A percentile compares a stretch with the other conserved stretches of the same genome.
phyloP scores from a whole-genome alignment of 2,113 vertebrate species.

The Brienomyrus brachyistius region DNA sequence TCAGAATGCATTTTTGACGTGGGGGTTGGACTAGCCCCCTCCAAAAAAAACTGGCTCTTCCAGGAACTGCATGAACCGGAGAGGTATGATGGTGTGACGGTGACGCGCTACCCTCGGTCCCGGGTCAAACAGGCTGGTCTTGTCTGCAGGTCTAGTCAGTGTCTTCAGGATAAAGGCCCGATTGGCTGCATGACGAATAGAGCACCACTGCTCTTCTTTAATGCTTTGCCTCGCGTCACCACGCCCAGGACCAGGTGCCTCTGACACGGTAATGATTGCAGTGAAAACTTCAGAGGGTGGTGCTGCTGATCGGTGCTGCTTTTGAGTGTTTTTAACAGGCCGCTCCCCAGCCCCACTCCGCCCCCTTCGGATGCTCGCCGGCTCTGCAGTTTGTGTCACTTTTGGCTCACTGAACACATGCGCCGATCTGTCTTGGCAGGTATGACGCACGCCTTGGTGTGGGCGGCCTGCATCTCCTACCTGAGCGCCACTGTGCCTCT shows the following conservation, averaged over 20 bases:
- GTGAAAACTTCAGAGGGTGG: background rate
- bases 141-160: background rate
- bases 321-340: background rate
- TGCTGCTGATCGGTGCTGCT: background rate
- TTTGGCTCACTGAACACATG: background rate
- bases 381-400: background rate
- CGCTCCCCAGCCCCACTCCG: background rate
- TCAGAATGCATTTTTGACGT: background rate
- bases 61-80: background rate
- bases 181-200: background rate
- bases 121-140: background rate
- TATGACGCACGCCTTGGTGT: slow-evolving; percentile 87
- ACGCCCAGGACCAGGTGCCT: background rate
- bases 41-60: background rate
- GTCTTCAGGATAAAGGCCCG: background rate
- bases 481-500: slow-evolving; percentile 88
- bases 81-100: background rate
- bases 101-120: too few relatives aligned
- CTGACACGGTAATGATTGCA: background rate
- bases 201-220: background rate
- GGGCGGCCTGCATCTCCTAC: slow-evolving; percentile 95
- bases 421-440: slow-evolving; percentile 55
- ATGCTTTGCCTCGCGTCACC: background rate
- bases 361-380: background rate
- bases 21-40: background rate